Base-by-base conservation (phyloP, 2,797 vertebrate genomes). In the Premnoplex brunnescens region DNA sequence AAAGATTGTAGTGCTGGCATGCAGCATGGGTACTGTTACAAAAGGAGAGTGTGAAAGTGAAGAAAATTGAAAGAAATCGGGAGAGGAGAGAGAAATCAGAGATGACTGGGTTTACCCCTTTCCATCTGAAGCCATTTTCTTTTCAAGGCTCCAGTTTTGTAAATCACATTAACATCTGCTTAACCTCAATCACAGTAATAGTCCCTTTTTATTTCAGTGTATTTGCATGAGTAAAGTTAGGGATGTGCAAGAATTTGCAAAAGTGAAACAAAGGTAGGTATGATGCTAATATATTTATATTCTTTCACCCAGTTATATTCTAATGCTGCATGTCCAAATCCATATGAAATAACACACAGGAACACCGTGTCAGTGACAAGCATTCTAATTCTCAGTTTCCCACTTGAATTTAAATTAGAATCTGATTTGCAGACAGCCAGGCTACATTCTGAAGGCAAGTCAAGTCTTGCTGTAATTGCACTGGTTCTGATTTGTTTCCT, bases 371-470 rank as follows among this genome's bases (percentile, higher is more conserved):
- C 87, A 48, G 21, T 32, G 37, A 77, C 77, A 89, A 82, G 10
- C 23, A 76, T 77, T 97, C 55, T 94, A 96, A 80, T 87, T 94
- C 58, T 76, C 37, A 60, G 44, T 78, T 96, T 95, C 81, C 59
- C 49, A 80, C 44, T 74, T 83, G 37, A 66, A 37, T 88, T 85
- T 66, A 78, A 95, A 83, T 93, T 90, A 89, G 56, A 93, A 85
- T 91, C 44, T 90, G 39, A 81, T 94, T 92, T 91, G 64, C n/a
- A 92, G 82, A 79, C 54, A 85, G 71, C 74, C 63, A 72, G 30
- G 77, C 88, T 66, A 19, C 26, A 58, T 68, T 96, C 28, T 66
- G 78, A 68, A 89, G 78, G 87, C 84, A 92, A 91, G 89, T 82
- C 66, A 60, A 73, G 49, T 46, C 90, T 89, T 89, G 68, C 26